Evolutionary conservation across 2,797 vertebrate species (phyloP).

Genomic region (Tenualosa thibaudeaui): DNA sequence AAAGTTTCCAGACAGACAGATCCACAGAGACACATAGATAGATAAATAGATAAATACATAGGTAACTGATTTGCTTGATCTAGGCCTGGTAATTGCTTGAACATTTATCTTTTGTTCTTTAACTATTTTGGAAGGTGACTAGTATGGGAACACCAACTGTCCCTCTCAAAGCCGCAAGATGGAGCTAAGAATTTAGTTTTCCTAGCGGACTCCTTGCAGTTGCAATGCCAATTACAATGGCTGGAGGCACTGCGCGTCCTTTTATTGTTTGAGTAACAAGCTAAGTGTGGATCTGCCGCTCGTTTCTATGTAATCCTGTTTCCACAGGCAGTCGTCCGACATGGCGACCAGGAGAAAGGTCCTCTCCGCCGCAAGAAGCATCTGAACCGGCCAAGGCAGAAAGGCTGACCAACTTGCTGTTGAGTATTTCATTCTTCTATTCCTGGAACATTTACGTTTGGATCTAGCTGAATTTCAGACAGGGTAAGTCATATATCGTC

Average conservation of each 20-base stretch:
- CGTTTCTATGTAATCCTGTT: slow-evolving; percentile 67
- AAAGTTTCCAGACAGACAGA: neutral
- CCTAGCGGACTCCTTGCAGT: neutral
- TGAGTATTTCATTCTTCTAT: neutral
- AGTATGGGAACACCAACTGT: neutral
- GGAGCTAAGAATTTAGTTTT: slow-evolving; percentile 49
- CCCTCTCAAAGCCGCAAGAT: slow-evolving; percentile 55
- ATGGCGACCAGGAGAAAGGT: slow-evolving; percentile 75
- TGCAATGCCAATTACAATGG: slow-evolving; percentile 49
- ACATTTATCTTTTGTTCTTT: neutral
- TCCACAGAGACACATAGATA: neutral
- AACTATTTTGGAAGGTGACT: neutral
- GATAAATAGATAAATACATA: neutral
- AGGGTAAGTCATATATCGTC: slow-evolving; percentile 38
- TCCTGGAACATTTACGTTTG: slow-evolving; percentile 50
- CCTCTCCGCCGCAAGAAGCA: slow-evolving; percentile 46
- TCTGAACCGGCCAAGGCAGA: slow-evolving; percentile 52
- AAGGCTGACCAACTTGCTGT: slow-evolving; percentile 14
- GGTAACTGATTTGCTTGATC: neutral
- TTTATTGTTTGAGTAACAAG: slow-evolving; percentile 66
- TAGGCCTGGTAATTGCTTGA: neutral
- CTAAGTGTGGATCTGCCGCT: slow-evolving; percentile 65
- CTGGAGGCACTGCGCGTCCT: slow-evolving; percentile 66
- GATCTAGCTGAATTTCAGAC: slow-evolving; percentile 36
- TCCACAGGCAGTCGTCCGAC: slow-evolving; percentile 70